phyloP scores from a whole-genome alignment of 1,140 invertebrate genomes.

The Vollenhovia emeryi region DNA sequence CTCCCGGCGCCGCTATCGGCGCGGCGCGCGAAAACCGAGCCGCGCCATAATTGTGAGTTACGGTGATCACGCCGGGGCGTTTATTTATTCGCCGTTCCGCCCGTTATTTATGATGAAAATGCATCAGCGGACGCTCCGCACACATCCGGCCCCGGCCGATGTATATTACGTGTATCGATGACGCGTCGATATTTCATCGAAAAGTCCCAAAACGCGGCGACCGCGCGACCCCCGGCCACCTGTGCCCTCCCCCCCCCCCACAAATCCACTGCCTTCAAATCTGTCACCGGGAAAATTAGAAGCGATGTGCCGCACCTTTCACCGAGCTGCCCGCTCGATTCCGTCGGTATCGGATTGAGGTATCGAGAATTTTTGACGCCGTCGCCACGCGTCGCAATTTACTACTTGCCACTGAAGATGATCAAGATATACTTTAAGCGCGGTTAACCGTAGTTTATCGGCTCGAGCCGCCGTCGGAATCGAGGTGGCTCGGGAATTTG shows the following conservation, averaged over 20 bases:
- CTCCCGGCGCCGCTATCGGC: conserved; percentile 64
- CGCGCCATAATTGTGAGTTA: conserved; percentile 80
- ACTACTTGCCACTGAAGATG: background rate
- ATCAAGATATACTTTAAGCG: conserved; percentile 6
- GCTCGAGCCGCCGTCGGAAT: background rate
- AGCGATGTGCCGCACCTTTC: conserved; percentile 38
- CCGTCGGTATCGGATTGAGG: conserved; percentile 27
- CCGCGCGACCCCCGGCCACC: no score
- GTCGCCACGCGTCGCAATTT: background rate
- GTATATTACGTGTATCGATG: conserved; percentile 78
- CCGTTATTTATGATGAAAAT: conserved; percentile 80
- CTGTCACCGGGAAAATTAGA: conserved; percentile 50
- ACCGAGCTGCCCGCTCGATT: conserved; percentile 9
- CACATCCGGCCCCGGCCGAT: conserved; percentile 54
- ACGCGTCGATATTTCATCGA: conserved; percentile 77
- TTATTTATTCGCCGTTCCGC: conserved; percentile 77
- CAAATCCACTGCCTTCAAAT: conserved; percentile 40
- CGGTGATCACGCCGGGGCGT: conserved; percentile 76
- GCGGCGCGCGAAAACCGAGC: conserved; percentile 63
- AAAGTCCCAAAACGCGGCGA: conserved; percentile 66
- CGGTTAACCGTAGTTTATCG: background rate
- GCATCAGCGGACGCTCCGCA: conserved; percentile 70
- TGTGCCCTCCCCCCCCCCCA: background rate
- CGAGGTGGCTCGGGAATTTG: background rate
- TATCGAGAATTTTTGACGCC: conserved; percentile 24